These are phyloP conservation scores for Branchinecta lindahli DNA, from an alignment of 1,140 invertebrate species.

Conservation along the genomic window DNA sequence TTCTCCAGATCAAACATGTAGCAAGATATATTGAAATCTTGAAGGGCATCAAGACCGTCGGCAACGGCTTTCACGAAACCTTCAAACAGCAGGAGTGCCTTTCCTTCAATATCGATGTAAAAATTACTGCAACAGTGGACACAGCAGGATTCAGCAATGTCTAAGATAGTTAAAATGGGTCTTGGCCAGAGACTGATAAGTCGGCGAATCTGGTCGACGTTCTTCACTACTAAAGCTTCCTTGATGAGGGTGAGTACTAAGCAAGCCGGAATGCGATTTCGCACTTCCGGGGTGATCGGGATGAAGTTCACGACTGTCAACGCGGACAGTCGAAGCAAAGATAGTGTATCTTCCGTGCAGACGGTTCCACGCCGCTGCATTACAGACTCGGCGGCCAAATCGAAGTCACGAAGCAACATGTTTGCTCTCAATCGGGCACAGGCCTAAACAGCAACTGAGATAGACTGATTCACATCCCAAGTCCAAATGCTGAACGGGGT, in stretches of 20 bases:
- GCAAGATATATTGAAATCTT: neutral
- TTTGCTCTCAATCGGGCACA: neutral
- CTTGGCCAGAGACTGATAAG: neutral
- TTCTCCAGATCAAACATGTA: neutral
- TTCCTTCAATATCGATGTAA: neutral
- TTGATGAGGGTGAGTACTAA: neutral
- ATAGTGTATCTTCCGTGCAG: neutral
- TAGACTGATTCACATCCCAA: too few relatives aligned
- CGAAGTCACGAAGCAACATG: neutral
- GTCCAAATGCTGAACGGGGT: too few relatives aligned
- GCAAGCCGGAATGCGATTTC: neutral
- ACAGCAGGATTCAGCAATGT: neutral
- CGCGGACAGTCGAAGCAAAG: neutral
- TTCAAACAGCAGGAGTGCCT: neutral
- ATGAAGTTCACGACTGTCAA: neutral
- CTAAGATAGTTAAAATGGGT: neutral
- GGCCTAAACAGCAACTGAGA: too few relatives aligned
- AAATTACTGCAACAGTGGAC: neutral
- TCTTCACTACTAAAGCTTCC: neutral
- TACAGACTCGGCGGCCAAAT: neutral
- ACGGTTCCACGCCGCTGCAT: neutral
- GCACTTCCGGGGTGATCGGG: neutral
- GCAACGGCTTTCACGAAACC: neutral
- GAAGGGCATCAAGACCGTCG: neutral
- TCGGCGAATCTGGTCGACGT: neutral